phyloP scores from a whole-genome alignment of 1,140 invertebrate species.

The Bombus pyrosoma region DNA sequence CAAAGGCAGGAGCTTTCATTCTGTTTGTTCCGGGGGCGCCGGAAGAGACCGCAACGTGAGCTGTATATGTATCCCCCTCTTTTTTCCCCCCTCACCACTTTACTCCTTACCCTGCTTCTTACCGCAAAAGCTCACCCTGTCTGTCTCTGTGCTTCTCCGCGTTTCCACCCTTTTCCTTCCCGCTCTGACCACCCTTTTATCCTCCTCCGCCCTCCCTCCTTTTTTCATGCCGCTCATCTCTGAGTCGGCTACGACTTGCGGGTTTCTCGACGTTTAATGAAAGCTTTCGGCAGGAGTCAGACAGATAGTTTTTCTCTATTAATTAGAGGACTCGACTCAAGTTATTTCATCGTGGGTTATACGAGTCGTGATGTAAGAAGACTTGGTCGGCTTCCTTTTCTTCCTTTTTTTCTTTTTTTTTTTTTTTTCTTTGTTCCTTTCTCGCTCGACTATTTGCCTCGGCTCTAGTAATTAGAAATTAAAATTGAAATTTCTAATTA shows the following conservation, averaged over 20 bases:
- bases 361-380: constrained; percentile 1
- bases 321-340: constrained; percentile 37
- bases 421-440: constrained; percentile 4
- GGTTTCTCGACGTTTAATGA: constrained; percentile 59
- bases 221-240: constrained; percentile 27
- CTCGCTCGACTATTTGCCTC: constrained; percentile 15
- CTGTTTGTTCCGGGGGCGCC: constrained; percentile 75
- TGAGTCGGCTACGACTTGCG: not conserved
- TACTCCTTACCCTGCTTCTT: constrained; percentile 42
- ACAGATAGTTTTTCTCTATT: constrained; percentile 46
- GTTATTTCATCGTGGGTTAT: constrained; percentile 14
- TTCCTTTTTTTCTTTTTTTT: too few relatives aligned
- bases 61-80: constrained; percentile 71
- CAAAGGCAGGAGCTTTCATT: constrained; percentile 76
- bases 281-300: constrained; percentile 38
- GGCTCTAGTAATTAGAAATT: constrained; percentile 31
- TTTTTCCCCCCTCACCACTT: constrained; percentile 54
- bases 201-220: constrained; percentile 4
- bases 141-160: constrained; percentile 28
- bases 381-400: not conserved
- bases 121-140: constrained; percentile 38
- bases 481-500: constrained; percentile 51
- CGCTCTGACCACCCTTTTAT: not conserved
- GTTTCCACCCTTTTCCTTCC: not conserved
- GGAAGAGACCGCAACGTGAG: constrained; percentile 76